phyloP scores from a whole-genome alignment of 1,140 invertebrate species.

The Aphaenogaster rudis region DNA sequence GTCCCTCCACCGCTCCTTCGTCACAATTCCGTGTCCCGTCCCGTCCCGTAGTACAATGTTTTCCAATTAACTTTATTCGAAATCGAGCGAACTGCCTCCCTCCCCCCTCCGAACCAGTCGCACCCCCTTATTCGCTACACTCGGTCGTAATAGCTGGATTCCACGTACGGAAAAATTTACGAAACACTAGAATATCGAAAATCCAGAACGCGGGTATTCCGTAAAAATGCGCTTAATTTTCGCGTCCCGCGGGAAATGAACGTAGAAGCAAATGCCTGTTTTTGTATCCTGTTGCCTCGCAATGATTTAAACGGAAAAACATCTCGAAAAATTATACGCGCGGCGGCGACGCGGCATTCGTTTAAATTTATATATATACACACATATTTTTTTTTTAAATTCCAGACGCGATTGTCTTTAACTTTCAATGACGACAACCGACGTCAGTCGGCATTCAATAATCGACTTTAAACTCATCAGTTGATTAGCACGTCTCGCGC shows the following conservation, averaged over 20 bases:
- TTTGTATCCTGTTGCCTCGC: not conserved
- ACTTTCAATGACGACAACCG: not conserved
- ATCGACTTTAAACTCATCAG: constrained; percentile 50
- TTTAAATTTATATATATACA: not conserved
- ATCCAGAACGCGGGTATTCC: constrained; percentile 45
- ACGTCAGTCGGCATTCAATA: constrained; percentile 33
- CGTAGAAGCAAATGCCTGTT: constrained; percentile 19
- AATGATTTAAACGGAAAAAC: constrained; percentile 11
- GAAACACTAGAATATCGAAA: constrained; percentile 59
- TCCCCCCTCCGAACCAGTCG: constrained; percentile 9
- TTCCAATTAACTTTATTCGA: constrained; percentile 86
- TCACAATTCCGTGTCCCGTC: constrained; percentile 65
- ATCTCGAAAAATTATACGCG: constrained; percentile 9
- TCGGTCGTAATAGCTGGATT: constrained; percentile 62
- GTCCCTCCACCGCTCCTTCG: constrained; percentile 55
- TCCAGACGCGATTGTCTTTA: not conserved
- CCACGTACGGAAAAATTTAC: constrained; percentile 63
- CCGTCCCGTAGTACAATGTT: constrained; percentile 80
- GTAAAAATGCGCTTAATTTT: constrained; percentile 60
- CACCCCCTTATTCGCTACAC: constrained; percentile 59
- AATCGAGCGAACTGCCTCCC: constrained; percentile 78
- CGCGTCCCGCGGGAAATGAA: constrained; percentile 24
- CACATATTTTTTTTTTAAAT: not conserved
- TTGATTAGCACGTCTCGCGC: constrained; percentile 50
- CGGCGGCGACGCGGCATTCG: not conserved